These are phyloP conservation scores for Chrysemys picta DNA, from an alignment of 2,113 vertebrate genomes.

Conservation along the genomic window DNA sequence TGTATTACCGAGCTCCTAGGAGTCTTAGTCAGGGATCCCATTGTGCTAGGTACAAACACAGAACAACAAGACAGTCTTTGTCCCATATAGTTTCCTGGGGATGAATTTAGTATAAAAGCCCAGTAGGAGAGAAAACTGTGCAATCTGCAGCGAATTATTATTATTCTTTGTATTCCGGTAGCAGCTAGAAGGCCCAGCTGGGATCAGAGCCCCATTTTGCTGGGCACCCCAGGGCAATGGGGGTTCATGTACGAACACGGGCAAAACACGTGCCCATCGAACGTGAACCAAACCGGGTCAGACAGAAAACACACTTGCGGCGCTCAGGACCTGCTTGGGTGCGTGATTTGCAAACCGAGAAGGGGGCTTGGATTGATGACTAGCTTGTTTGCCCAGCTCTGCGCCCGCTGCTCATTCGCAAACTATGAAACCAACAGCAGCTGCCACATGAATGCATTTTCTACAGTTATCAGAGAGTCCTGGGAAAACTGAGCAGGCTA, in stretches of 20 bases:
- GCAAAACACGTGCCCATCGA: neutral
- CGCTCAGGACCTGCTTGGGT: neutral
- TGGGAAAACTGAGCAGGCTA: neutral
- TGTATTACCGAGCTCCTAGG: neutral
- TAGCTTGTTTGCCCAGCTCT: neutral
- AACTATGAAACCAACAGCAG: no score
- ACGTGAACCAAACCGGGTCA: neutral
- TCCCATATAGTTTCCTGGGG: neutral
- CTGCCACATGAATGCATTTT: no score
- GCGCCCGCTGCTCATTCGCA: neutral
- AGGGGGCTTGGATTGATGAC: neutral
- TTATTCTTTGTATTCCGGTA: neutral
- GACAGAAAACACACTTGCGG: neutral
- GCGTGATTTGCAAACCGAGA: neutral
- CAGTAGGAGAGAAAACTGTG: neutral
- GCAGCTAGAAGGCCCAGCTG: no score
- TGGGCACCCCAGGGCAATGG: no score
- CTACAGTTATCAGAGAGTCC: neutral
- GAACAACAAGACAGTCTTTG: neutral
- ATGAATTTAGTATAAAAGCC: neutral
- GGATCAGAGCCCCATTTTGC: no score
- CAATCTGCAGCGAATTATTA: no score
- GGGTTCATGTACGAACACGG: neutral
- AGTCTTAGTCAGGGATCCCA: neutral
- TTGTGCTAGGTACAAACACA: neutral